Evolutionary conservation across 2,888 invertebrate genomes (phyloP), one percentile per base, ranked within the genome.

Genomic region (Biston betularia): DNA sequence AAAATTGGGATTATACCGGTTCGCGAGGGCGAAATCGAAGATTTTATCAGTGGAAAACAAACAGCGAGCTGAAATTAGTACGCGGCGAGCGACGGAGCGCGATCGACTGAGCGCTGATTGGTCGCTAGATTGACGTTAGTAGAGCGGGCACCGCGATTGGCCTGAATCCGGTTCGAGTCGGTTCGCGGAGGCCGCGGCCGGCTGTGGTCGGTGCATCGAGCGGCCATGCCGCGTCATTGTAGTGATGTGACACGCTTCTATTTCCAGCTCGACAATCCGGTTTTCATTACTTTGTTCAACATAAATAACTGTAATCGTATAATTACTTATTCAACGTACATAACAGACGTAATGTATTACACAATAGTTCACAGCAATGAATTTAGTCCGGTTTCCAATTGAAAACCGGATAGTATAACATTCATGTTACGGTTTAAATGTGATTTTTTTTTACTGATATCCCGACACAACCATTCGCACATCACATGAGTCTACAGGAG

Each of bases 61-160:
- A 78, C 74, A 75, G 74, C 72, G 77, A 76, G 62, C 70, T 72
- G 81, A 83, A 85, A 82, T 75, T 69, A 78, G 81, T 81, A 84
- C 84, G 79, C 77, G 77, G 78, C 78, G 78, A 70, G 69, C 81
- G 78, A 71, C 81, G 78, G 82, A 82, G 79, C 79, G 81, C 79
- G 82, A 82, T 78, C 84, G 83, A 92, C 89, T 91, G 91, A 83
- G 75, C 83, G 86, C 84, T 91, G 90, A 93, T 93, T 93, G 93
- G 93, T 82, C 77, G 86, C 72, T 84, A 84, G 91, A 90, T 92
- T 89, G 90, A 80, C 79, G 85, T 74, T 84, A 84, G 88, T 82
- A 88, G 85, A 81, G 86, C 84, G 88, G 84, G 86, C 77, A 84
- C 77, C 79, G 79, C 81, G 86, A 89, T 91, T 92, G 89, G 90